A percentile compares a stretch with the other conserved stretches of the same genome.
phyloP scores from a whole-genome alignment of 1,140 invertebrate species.

The Araneus ventricosus region DNA sequence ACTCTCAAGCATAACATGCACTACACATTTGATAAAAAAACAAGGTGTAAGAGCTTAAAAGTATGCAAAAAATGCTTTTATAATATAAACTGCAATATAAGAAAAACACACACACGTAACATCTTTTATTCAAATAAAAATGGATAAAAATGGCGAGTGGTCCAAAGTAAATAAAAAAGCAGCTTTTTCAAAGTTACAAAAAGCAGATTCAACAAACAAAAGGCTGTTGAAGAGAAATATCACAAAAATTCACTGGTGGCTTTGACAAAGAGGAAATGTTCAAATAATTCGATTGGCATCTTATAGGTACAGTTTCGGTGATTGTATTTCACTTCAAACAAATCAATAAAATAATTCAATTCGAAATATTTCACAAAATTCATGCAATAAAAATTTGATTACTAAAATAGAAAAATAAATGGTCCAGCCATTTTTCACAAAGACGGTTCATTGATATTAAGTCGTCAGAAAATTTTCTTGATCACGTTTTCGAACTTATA shows the following conservation, averaged over 20 bases:
- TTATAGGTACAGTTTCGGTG: slow-evolving; percentile 47
- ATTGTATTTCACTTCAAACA: background rate
- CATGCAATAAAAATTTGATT: background rate
- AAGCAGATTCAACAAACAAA: slow-evolving; percentile 27
- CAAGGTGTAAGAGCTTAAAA: background rate
- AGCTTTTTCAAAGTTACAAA: background rate
- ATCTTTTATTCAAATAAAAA: slow-evolving; percentile 34
- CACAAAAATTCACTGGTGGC: slow-evolving; percentile 10
- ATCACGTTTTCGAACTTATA: too few relatives aligned
- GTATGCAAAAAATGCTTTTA: slow-evolving; percentile 24
- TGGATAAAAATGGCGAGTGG: background rate
- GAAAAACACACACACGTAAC: slow-evolving; percentile 37
- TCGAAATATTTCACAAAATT: background rate
- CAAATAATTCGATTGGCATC: background rate
- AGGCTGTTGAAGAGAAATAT: slow-evolving; percentile 19
- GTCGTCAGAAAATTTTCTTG: too few relatives aligned
- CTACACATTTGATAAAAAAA: slow-evolving; percentile 18
- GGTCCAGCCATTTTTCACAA: slow-evolving; percentile 52
- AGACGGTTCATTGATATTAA: background rate
- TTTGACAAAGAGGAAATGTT: background rate
- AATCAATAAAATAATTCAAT: background rate
- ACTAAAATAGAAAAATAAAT: background rate
- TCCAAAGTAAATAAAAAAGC: slow-evolving; percentile 12
- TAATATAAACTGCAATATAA: slow-evolving; percentile 7
- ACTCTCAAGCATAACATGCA: slow-evolving; percentile 30